Evolutionary conservation across 2,797 vertebrate genomes (phyloP), one percentile per base, ranked within the genome.

Genomic region (Tragelaphus oryx): DNA sequence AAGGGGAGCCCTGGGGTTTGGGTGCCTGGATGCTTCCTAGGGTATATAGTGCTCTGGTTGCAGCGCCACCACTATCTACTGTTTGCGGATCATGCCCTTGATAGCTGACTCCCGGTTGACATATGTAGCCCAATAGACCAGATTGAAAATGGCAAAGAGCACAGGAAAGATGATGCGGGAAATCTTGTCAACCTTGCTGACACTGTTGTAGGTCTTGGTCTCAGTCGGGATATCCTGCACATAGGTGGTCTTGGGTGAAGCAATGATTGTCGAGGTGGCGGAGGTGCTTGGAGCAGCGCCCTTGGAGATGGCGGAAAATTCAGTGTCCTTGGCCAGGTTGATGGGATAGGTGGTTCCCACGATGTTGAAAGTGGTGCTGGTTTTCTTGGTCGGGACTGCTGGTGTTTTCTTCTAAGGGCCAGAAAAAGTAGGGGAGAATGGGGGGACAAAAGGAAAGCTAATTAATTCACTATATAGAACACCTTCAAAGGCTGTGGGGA

Each of bases 171-270:
- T 99, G 92, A 99, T 99, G 98, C 99, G 99, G 0, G 99, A 99
- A 97, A 99, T 99, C 98, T 99, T 99, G 99, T 99, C 99, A 98
- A 99, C 99, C 98, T 99, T 99, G 99, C 99, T 99, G 98, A 99
- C 99, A 0, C 99, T 99, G 98, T 99, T 99, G 99, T 99, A 99
- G 50, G 99, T 99, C 98, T 99, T 99, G 96, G 98, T 99, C 93
- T 99, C 99, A 41, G 98, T 97, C 0, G 98, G 97, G 95, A 98
- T 99, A 89, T 99, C 99, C 41, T 99, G 99, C 98, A 99, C 97
- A 60, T 98, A 99, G 81, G 99, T 98, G 68, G 99, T 93, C 94
- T 99, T 98, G 3, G 98, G 98, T 3, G 98, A 98, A 17, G 98
- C 24, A 41, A 97, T 85, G n/a, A 91, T 89, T 91, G 98, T 91